Evolutionary conservation across 2,113 vertebrate genomes (phyloP), one percentile per base, ranked within the genome.

Genomic region (Aptenodytes forsteri): DNA sequence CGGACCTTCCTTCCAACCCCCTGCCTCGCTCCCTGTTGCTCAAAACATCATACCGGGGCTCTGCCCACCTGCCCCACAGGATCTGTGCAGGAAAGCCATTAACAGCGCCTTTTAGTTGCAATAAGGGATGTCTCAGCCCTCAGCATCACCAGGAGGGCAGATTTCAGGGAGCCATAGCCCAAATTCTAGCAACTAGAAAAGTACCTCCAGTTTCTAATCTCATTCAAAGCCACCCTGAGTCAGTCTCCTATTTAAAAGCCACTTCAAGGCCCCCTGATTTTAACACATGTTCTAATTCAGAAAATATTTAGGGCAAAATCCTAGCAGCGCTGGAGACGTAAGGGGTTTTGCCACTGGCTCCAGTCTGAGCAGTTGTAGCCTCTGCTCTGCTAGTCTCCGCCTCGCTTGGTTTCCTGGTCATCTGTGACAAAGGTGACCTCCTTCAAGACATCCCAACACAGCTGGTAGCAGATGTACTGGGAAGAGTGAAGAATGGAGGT

Each of bases 51-150:
- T 6, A 16, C 26, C 0, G 1, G 55, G 55, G 29, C 59, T 85
- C 55, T 70, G 71, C 32, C 22, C 52, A 21, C 19, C 42, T 30
- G 50, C 12, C 54, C 40, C 20, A 16, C 9, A 25, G 23, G 44
- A 61, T 22, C 50, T 34, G 19, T 27, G 9, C 18, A 54, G 29
- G 13, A 36, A 73, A 56, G 19, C 22, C 34, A 75, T 5, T 27
- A 27, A 11, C 2, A 2, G 20, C 0, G 2, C 21, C 34, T 40
- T 61, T 25, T 10, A 36, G 19, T 8, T 70, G 29, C 36, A 55
- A 3, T 15, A 86, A 89, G 46, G 56, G 29, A 71, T 40, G 10
- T 20, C 27, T 64, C 38, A 52, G 36, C 25, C 11, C n/a, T 54
- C 75, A 42, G 29, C 20, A 66, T 15, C 66, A 64, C 47, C 52